These are phyloP conservation scores for Smittia sp. DNA, from an alignment of 2,888 invertebrate species.

Conservation along the genomic window DNA sequence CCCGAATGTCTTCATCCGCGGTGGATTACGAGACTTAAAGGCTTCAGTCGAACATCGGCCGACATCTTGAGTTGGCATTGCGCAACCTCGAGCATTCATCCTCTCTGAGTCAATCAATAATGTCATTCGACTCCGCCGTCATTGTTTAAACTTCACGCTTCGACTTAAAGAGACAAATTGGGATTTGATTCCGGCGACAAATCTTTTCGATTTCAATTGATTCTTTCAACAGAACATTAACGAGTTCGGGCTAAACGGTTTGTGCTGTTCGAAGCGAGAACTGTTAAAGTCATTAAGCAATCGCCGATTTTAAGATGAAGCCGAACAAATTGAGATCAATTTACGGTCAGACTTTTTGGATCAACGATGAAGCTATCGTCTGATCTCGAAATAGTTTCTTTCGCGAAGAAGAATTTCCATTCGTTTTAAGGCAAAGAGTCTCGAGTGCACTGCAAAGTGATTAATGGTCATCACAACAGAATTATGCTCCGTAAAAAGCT, in stretches of 20 bases:
- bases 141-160: not conserved
- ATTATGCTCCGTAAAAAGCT: not conserved
- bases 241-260: not conserved
- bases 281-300: conserved; percentile 34
- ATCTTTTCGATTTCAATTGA: not conserved
- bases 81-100: not conserved
- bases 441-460: conserved; percentile 26
- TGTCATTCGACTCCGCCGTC: not conserved
- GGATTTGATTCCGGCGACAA: not conserved
- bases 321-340: conserved; percentile 33
- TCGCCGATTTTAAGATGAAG: not conserved
- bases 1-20: too few species aligned
- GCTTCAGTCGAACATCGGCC: not conserved
- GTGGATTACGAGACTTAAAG: not conserved
- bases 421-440: not conserved
- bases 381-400: not conserved
- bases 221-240: not conserved
- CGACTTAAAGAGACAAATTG: not conserved
- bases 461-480: conserved; percentile 12
- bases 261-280: not conserved
- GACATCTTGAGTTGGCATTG: not conserved
- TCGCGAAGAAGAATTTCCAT: not conserved
- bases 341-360: conserved; percentile 13
- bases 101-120: not conserved
- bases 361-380: not conserved